Evolutionary conservation across 2,888 invertebrate species (phyloP).

Genomic region (Leptinotarsa rubiginosa): DNA sequence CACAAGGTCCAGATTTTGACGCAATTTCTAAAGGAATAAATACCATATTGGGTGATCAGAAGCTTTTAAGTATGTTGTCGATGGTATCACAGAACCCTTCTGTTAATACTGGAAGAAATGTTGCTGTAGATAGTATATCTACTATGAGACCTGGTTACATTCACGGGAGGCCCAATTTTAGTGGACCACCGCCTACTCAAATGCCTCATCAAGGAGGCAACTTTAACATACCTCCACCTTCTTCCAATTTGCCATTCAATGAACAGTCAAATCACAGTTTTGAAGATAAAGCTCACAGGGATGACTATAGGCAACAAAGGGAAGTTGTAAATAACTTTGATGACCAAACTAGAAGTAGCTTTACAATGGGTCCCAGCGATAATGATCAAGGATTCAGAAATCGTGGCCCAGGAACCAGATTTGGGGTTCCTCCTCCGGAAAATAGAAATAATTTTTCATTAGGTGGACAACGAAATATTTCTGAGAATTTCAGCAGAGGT

Average conservation of each 20-base stretch:
- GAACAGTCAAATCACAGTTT: conserved; percentile 52
- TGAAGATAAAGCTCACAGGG: conserved; percentile 49
- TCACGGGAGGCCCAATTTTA: conserved; percentile 33
- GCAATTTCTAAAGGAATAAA: conserved; percentile 74
- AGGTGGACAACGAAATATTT: conserved; percentile 33
- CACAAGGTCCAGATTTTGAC: conserved; percentile 68
- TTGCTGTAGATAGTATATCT: conserved; percentile 53
- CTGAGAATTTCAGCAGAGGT: conserved; percentile 35
- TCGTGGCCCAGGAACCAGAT: conserved; percentile 26
- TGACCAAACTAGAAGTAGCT: conserved; percentile 61
- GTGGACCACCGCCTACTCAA: conserved; percentile 35
- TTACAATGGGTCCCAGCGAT: conserved; percentile 38
- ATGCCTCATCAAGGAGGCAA: conserved; percentile 30
- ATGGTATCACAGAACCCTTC: conserved; percentile 62
- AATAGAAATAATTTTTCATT: conserved; percentile 31
- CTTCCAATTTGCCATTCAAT: conserved; percentile 29
- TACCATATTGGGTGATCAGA: conserved; percentile 73
- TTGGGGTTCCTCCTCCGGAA: conserved; percentile 29
- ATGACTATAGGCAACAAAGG: conserved; percentile 43
- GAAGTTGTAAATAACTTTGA: conserved; percentile 58
- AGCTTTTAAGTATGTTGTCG: conserved; percentile 73
- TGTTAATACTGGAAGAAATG: conserved; percentile 26
- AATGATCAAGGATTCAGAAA: conserved; percentile 23
- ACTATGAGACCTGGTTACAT: conserved; percentile 29
- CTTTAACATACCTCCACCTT: conserved; percentile 29